Percentiles rank a stretch among this genome's conserved stretches.
These are phyloP conservation scores for Junonia oenone DNA, from an alignment of 2,888 invertebrate species.

Conservation along the genomic window DNA sequence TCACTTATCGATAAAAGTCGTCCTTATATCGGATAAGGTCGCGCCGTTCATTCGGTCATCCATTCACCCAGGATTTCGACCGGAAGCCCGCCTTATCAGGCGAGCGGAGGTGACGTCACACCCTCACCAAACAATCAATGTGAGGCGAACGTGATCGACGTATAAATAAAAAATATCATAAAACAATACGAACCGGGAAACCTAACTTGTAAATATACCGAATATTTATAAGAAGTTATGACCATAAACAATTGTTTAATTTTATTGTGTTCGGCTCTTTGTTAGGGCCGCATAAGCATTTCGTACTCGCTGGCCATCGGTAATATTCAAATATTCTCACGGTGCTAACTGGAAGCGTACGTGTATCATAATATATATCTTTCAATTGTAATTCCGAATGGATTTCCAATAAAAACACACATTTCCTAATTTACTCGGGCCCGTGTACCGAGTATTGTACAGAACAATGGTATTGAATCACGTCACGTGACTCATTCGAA, in stretches of 20 bases:
- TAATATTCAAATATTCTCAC: slow-evolving; percentile 59
- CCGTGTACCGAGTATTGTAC: slow-evolving; percentile 53
- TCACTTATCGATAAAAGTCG: slow-evolving; percentile 28
- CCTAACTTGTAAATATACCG: slow-evolving; percentile 25
- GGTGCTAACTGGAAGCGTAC: slow-evolving; percentile 61
- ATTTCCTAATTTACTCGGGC: slow-evolving; percentile 73
- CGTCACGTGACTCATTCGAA: slow-evolving; percentile 70
- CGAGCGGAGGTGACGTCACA: slow-evolving; percentile 70
- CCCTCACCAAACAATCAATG: slow-evolving; percentile 53
- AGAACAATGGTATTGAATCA: slow-evolving; percentile 74
- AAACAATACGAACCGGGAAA: slow-evolving; percentile 64
- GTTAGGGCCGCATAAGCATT: slow-evolving; percentile 27
- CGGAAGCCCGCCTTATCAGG: slow-evolving; percentile 74
- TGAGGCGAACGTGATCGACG: slow-evolving; percentile 69
- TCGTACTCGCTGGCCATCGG: slow-evolving; percentile 32
- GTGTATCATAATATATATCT: slow-evolving; percentile 55
- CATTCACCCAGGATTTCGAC: slow-evolving; percentile 55
- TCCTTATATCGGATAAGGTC: slow-evolving; percentile 42
- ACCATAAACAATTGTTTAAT: slow-evolving; percentile 24
- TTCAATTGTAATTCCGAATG: slow-evolving; percentile 68
- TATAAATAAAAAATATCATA: slow-evolving; percentile 65
- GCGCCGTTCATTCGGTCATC: slow-evolving; percentile 37
- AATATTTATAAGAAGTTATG: slow-evolving; percentile 17
- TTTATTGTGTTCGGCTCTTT: slow-evolving; percentile 28
- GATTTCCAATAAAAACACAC: slow-evolving; percentile 71